phyloP scores from a whole-genome alignment of 30 jellyfish, hydroid and myxozoan species.

The Hydractinia symbiolongicarpus region DNA sequence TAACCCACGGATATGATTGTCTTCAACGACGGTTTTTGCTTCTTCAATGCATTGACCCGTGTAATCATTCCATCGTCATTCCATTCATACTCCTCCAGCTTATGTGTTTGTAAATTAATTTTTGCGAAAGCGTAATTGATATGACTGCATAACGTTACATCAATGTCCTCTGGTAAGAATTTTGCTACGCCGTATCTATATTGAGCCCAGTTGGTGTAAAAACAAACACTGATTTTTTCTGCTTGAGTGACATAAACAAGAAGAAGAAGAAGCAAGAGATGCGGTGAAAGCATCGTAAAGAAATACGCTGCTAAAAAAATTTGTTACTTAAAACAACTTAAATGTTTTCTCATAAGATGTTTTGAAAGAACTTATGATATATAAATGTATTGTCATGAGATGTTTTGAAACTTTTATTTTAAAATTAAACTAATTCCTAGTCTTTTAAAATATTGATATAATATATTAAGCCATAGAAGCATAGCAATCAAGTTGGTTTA shows the following conservation, averaged over 20 bases:
- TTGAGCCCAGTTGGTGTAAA: slow-evolving; percentile 91
- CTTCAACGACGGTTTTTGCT: slow-evolving; percentile 61
- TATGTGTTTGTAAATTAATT: slow-evolving; percentile 41
- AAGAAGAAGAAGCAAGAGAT: background rate
- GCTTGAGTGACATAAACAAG: background rate
- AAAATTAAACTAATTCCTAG: too few species aligned
- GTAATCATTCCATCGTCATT: slow-evolving; percentile 70
- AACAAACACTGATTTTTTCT: slow-evolving; percentile 53
- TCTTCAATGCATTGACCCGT: slow-evolving; percentile 36
- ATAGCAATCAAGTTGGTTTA: too few species aligned
- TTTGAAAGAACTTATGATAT: too few species aligned
- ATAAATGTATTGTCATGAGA: too few species aligned
- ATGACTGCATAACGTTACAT: slow-evolving; percentile 72
- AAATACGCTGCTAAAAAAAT: too few species aligned
- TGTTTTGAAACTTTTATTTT: too few species aligned
- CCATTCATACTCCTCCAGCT: slow-evolving; percentile 82
- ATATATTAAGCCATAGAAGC: too few species aligned
- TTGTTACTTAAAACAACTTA: too few species aligned
- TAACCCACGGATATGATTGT: slow-evolving; percentile 61
- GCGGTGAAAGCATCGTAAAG: background rate
- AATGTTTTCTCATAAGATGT: too few species aligned
- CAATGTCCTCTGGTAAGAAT: slow-evolving; percentile 70
- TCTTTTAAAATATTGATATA: too few species aligned
- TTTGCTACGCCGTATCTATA: slow-evolving; percentile 61
- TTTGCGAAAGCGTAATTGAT: slow-evolving; percentile 78